Evolutionary conservation across 2,888 invertebrate genomes (phyloP), one percentile per base, ranked within the genome.

Genomic region (Julus scandinavius): DNA sequence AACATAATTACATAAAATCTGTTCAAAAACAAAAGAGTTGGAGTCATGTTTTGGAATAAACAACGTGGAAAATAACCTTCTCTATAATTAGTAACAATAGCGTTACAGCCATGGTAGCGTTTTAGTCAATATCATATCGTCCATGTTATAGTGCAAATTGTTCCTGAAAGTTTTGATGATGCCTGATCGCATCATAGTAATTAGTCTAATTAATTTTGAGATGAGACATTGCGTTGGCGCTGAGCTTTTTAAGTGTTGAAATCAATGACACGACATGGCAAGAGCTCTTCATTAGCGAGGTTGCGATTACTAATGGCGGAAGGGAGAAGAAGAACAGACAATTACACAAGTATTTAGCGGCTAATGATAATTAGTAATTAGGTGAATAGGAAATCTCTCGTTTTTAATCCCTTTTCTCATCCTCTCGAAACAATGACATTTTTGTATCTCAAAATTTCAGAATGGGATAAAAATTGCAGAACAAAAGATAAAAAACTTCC

Each of bases 321-420:
- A 80, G 38, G 80, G 38, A 38, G 11, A 29, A 40, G 38, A 38
- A 38, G 38, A 80, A 54, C 29, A 29, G 29, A 29, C 72, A 29
- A 72, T 72, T 72, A 80, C 80, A 40, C 15, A 2, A 80, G 80
- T 40, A 80, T 80, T 80, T 80, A 80, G 38, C 80, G 6, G 80
- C 15, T 38, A 80, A 15, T 80, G 11, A 80, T 80, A 80, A 80
- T 80, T 38, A 80, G 80, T 80, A 80, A 80, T 80, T 80, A 80
- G 38, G 13, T 11, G 80, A 15, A 29, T 15, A 15, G 80, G 13
- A 80, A 40, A 80, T 80, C 38, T 38, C 13, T 15, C 2, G 20
- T 40, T 38, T 80, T 80, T 4, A 38, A 29, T 29, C 11, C 2
- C 29, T 54, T 72, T 72, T 80, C 2, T 80, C 63, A 72, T 72